Base-by-base conservation (phyloP, 2,113 vertebrate genomes). In the Mellivora capensis region DNA sequence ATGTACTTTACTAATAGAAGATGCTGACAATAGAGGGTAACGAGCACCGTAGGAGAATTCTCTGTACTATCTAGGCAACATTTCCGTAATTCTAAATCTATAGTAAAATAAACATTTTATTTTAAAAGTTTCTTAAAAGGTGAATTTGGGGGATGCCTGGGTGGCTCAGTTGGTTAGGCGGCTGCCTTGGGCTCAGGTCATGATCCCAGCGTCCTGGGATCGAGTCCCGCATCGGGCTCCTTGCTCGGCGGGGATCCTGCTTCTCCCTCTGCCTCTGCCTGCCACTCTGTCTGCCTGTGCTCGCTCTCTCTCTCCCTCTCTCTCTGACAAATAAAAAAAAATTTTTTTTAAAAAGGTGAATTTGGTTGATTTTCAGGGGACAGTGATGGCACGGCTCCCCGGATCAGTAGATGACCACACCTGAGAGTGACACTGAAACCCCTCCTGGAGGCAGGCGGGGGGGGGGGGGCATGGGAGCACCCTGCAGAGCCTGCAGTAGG, bases 331-430 rank as follows among this genome's bases (percentile, higher is more conserved):
- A n/a, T n/a, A n/a, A n/a, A n/a, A n/a, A n/a, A n/a, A n/a, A n/a
- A n/a, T n/a, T n/a, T n/a, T n/a, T n/a, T n/a, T n/a, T n/a, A n/a
- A 13, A 81, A 59, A 92, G 79, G 72, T 97, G 94, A 97, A 91
- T 90, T 96, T 20, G 79, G 96, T 85, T 95, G 94, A 14, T 11
- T 49, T 89, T 90, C 80, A 57, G 37, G 88, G 95, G 80, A 3
- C 82, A 82, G 72, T 20, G 54, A 11, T 37, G 42, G 9, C 71
- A 14, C 47, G 25, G 81, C 31, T 44, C 95, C 93, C 91, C 72
- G 79, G 6, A 27, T 21, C 0, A 72, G 74, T 89, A 72, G n/a
- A 62, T 25, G 17, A 27, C 5, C 76, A 76, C 47, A 80, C 74
- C 2, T 57, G 37, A 72, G 37, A 31, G 14, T 34, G 74, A 59